Percentiles rank a stretch among this genome's conserved stretches.
Evolutionary conservation across 2,888 invertebrate species (phyloP).

Genomic region (Caenorhabditis sinica): DNA sequence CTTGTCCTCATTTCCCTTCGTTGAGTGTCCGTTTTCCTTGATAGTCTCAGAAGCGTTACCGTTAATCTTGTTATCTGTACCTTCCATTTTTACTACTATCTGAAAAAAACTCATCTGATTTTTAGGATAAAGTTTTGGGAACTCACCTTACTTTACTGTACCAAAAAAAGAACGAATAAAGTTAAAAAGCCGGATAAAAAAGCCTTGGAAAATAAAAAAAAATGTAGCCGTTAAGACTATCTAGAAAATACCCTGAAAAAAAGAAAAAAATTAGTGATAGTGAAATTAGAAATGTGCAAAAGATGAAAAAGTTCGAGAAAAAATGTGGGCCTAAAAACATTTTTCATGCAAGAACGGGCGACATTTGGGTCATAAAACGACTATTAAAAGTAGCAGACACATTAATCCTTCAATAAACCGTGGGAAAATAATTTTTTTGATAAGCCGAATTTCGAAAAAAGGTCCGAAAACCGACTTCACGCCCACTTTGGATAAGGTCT

Average conservation of each 20-base stretch:
- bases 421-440: conserved; percentile 1
- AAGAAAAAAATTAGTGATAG: conserved; percentile 2
- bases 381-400: neutral
- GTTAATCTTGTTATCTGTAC: conserved; percentile 75
- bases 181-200: conserved; percentile 70
- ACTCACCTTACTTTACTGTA: conserved; percentile 71
- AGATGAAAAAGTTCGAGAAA: conserved; percentile 11
- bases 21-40: conserved; percentile 76
- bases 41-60: conserved; percentile 73
- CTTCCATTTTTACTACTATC: conserved; percentile 71
- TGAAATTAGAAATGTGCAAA: neutral
- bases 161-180: conserved; percentile 68
- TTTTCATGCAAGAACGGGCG: neutral
- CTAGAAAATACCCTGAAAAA: conserved; percentile 80
- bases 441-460: conserved; percentile 35
- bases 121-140: too few species aligned
- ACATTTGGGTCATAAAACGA: neutral
- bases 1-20: conserved; percentile 80
- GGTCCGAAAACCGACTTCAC: conserved; percentile 6
- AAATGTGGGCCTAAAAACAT: conserved; percentile 37
- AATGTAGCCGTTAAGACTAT: conserved; percentile 76
- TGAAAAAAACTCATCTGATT: conserved; percentile 14
- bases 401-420: neutral
- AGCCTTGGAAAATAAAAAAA: conserved; percentile 70
- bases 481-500: conserved; percentile 22